phyloP scores from a whole-genome alignment of 2,888 invertebrate species.

The Chouioia cunea region DNA sequence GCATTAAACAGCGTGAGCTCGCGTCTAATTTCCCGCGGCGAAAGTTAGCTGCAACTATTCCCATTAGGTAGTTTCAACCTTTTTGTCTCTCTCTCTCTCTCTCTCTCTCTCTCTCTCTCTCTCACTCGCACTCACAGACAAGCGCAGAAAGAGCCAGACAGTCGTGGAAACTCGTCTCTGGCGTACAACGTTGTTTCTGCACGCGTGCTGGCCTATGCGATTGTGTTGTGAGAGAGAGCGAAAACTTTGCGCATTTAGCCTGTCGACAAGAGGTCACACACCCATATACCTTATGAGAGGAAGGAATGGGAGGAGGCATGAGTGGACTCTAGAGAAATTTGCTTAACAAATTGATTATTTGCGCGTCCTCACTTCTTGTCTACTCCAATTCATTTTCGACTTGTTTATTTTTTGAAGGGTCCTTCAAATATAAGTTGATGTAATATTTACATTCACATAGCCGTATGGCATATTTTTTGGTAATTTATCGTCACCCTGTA shows the following conservation, averaged over 20 bases:
- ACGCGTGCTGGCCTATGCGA: conserved; percentile 47
- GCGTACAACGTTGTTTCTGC: conserved; percentile 55
- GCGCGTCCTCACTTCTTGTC: no score
- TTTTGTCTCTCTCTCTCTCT: conserved; percentile 46
- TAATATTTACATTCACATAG: no score
- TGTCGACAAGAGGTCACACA: conserved; percentile 51
- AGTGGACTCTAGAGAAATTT: no score
- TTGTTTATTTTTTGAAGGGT: no score
- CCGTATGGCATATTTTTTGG: no score
- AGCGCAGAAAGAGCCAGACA: conserved; percentile 1
- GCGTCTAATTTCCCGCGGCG: conserved; percentile 55
- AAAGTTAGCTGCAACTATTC: conserved; percentile 58
- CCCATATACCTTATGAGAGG: conserved; percentile 8
- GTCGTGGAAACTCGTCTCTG: conserved; percentile 24
- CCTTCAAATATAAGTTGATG: no score
- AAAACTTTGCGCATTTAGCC: conserved; percentile 60
- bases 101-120: background rate
- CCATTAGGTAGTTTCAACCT: conserved; percentile 60
- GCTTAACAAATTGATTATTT: no score
- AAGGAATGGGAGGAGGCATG: no score
- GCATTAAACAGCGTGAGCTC: conserved; percentile 49
- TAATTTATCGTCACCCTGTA: no score
- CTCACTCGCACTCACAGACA: background rate
- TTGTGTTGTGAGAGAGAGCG: conserved; percentile 52
- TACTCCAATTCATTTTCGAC: no score